Evolutionary conservation across 2,888 invertebrate species (phyloP), one percentile per base, ranked within the genome.

Genomic region (Odontocolon sp.): DNA sequence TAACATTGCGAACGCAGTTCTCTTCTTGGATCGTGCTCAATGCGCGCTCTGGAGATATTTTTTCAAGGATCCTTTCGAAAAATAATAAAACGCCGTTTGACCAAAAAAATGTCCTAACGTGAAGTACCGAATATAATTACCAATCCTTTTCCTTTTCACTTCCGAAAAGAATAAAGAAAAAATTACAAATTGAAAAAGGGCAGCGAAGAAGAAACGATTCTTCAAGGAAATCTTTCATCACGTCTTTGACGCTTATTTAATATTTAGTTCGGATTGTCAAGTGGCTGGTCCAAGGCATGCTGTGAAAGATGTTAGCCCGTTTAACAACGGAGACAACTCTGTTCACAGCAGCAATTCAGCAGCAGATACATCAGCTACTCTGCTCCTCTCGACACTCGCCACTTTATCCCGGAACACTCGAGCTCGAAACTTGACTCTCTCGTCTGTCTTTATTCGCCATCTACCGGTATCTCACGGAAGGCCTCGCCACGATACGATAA

Each of bases 361-460:
- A n/a, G 45, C 54, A 14, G 26, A 21, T 21, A 36, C 18, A 63
- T 36, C 3, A 33, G 21, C 50, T n/a, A 23, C 28, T 23, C 26
- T 11, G 36, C 47, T 47, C 8, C 16, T 63, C 63, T 23, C 36
- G 21, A 8, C 6, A 45, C 45, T 47, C 63, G 16, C 47, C 11
- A 11, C 45, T 63, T 47, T 36, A 21, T 63, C 23, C 9, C 14
- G 14, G 26, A 45, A 45, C 45, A 31, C 33, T 31, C 45, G 45
- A 11, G 45, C 8, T 14, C 14, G 8, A 8, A 11, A 16, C 16
- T 50, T 42, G 42, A 64, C 36, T 50, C 21, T 33, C 36, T 14
- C 47, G 47, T 23, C 52, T 23, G 67, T 31, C 21, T 54, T 67
- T 31, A 6, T 31, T 31, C 71, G 76, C 76, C 76, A 77, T 77